Conservation (phyloP, 2,113 vertebrate species). For the Rhineura floridana region DNA sequence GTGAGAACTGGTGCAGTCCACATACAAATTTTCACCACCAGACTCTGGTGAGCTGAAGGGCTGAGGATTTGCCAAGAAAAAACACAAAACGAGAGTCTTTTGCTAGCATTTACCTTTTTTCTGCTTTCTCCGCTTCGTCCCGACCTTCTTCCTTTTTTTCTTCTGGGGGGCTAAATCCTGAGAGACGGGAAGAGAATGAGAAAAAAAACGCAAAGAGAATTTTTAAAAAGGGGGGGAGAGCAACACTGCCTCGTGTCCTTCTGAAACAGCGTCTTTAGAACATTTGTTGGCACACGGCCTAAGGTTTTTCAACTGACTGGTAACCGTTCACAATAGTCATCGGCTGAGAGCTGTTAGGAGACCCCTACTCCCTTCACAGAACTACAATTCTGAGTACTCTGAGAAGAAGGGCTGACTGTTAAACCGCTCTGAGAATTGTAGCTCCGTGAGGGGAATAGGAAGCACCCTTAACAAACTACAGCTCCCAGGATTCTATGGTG, state of each 20-base stretch:
- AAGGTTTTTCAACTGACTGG: not conserved
- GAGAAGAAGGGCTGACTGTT: too few species aligned
- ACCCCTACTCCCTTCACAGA: too few species aligned
- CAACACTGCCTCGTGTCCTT: too few species aligned
- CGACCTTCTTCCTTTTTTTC: slow-evolving; percentile 1
- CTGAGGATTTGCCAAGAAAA: not conserved
- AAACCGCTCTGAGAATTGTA: too few species aligned
- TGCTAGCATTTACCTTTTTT: not conserved
- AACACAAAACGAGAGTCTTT: accelerated
- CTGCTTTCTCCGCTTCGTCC: not conserved
- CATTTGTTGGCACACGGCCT: not conserved
- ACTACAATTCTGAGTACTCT: not conserved
- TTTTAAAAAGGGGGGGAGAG: not conserved
- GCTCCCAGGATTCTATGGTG: too few species aligned
- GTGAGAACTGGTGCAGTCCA: not conserved
- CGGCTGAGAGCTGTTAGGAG: too few species aligned
- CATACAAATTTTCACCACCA: too few species aligned
- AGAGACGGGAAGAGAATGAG: not conserved
- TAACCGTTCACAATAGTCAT: not conserved
- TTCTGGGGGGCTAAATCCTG: not conserved
- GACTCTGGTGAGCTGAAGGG: too few species aligned
- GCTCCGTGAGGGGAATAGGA: too few species aligned
- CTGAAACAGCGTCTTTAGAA: not conserved
- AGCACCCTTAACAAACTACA: too few species aligned
- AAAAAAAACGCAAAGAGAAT: not conserved